These are phyloP conservation scores for Temnothorax unifasciatus DNA, from an alignment of 2,888 invertebrate species.

Conservation along the genomic window DNA sequence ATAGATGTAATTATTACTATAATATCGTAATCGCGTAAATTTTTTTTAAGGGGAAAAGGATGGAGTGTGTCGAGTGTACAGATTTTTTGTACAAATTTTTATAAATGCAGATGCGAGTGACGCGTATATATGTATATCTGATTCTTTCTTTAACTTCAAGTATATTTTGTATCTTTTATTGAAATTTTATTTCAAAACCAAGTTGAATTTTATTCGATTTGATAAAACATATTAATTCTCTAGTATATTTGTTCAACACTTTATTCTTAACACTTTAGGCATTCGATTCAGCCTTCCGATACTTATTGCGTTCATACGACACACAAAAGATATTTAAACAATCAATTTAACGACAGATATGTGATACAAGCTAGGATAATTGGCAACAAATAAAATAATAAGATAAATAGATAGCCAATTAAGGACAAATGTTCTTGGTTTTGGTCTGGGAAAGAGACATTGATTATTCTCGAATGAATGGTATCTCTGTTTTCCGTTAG, in stretches of 20 bases:
- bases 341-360: background rate
- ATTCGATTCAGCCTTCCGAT: background rate
- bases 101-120: background rate
- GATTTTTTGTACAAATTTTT: background rate
- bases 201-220: background rate
- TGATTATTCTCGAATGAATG: background rate
- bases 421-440: background rate
- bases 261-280: background rate
- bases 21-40: background rate
- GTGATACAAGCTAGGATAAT: background rate
- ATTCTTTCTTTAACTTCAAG: background rate
- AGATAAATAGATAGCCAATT: background rate
- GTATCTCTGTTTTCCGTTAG: background rate
- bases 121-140: background rate
- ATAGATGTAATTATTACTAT: background rate
- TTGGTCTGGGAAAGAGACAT: background rate
- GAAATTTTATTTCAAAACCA: background rate
- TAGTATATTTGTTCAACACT: background rate
- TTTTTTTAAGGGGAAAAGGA: background rate
- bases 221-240: background rate
- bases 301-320: background rate
- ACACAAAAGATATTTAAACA: background rate
- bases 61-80: background rate
- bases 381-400: background rate
- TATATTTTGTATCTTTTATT: background rate